Evolutionary conservation across 2,113 vertebrate species (phyloP), one percentile per base, ranked within the genome.

Genomic region (Daboia siamensis): DNA sequence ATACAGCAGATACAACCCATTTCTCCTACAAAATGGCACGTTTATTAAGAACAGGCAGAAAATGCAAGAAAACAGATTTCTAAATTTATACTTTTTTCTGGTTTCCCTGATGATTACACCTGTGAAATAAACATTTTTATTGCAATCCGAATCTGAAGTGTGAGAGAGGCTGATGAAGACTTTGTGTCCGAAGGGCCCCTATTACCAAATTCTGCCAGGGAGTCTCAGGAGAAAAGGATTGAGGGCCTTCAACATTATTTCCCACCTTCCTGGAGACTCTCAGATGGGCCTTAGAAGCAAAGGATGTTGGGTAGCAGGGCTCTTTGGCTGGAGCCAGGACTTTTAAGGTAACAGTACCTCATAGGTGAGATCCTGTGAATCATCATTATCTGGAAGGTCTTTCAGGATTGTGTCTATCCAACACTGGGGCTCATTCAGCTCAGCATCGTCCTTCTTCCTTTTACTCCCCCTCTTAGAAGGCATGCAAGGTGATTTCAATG

Each of bases 381-480:
- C 96, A 1, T 98, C 97, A 0, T 97, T 95, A 0, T 98, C 98
- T 0, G 87, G 87, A 1, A 98, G 92, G 3, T 98, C 98, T 88
- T 96, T 95, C 74, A 89, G 95, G 55, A 99, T 95, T 0, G 95
- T 59, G 56, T 97, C 96, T 1, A 98, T 86, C 98, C 98, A 99
- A 24, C 97, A 96, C 3, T 94, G 97, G 23, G 96, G 96, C n/a
- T 98, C 96, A 17, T 97, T 95, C 2, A 97, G 95, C 24, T 97
- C 97, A 54, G 98, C 9, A 0, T 98, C 98, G n/a, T 98, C 98
- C 87, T 97, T 51, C 89, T 98, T 98, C 88, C 98, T 97, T 94
- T 98, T 98, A 94, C 93, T 98, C 56, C 97, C 98, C 92, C 98
- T 98, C 24, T 96, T 96, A 46, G 51, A 94, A 0, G 98, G 98